phyloP scores from a whole-genome alignment of 2,797 vertebrate species.

The Hybognathus amarus region DNA sequence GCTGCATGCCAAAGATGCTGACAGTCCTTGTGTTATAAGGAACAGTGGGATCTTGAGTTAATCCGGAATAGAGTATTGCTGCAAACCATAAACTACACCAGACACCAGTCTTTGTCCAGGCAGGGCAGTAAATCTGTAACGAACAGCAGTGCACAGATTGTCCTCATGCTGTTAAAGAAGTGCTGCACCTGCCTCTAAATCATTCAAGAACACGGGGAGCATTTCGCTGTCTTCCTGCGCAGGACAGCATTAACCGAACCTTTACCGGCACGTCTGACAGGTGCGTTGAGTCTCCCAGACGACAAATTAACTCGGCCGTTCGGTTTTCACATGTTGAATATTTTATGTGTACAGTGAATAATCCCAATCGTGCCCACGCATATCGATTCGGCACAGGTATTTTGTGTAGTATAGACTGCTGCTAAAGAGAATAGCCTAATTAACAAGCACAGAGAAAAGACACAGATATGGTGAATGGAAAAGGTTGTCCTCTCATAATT shows the following conservation, averaged over 20 bases:
- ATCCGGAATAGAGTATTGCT: conserved; percentile 36
- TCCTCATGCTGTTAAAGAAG: conserved; percentile 37
- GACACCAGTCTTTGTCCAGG: conserved; percentile 51
- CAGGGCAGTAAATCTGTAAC: conserved; percentile 56
- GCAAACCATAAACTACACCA: conserved; percentile 51
- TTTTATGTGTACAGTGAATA: conserved; percentile 48
- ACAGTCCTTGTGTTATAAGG: neutral
- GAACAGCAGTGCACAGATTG: conserved; percentile 58
- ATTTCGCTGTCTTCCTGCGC: conserved; percentile 20
- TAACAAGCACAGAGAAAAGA: neutral
- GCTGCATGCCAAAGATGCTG: conserved; percentile 5
- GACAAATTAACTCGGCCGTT: conserved; percentile 31
- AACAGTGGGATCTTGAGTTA: conserved; percentile 34
- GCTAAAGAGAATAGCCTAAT: conserved; percentile 32
- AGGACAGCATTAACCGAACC: conserved; percentile 33
- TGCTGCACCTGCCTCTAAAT: conserved; percentile 59
- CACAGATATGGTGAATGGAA: conserved; percentile 12
- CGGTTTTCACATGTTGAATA: conserved; percentile 43
- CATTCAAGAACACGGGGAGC: conserved; percentile 45
- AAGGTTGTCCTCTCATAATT: conserved; percentile 43
- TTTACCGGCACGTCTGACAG: conserved; percentile 15
- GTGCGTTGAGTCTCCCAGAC: neutral
- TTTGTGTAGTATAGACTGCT: conserved; percentile 12
- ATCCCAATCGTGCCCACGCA: conserved; percentile 20
- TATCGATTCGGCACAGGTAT: conserved; percentile 36